phyloP scores from a whole-genome alignment of 2,113 vertebrate species.

The Paedocypris sp. region DNA sequence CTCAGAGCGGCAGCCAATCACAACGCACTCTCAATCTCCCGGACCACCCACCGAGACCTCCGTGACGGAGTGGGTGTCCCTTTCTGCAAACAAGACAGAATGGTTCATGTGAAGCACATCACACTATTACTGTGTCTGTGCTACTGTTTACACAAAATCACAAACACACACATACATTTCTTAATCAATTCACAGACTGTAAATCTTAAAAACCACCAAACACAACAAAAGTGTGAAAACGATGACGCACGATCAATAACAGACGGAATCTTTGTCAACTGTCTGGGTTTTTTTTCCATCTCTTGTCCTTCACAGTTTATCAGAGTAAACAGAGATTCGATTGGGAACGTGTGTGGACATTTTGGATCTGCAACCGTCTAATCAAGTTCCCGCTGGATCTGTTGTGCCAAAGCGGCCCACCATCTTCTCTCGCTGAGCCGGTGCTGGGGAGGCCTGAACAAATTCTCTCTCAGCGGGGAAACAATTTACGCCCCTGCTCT shows the following conservation, averaged over 20 bases:
- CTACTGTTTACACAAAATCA: no score
- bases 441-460: slow-evolving; percentile 35
- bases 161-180: no score
- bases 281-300: background rate
- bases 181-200: no score
- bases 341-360: slow-evolving; percentile 35
- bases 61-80: background rate
- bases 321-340: slow-evolving; percentile 23
- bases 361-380: slow-evolving; percentile 29
- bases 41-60: slow-evolving; percentile 10
- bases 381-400: slow-evolving; percentile 40
- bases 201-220: no score
- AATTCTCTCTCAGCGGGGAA: slow-evolving; percentile 46
- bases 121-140: background rate
- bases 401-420: slow-evolving; percentile 52
- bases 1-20: slow-evolving; percentile 39
- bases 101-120: background rate
- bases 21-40: background rate
- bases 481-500: slow-evolving; percentile 56
- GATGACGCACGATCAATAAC: no score
- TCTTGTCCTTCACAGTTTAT: background rate
- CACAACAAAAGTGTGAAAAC: no score
- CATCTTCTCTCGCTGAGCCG: slow-evolving; percentile 25
- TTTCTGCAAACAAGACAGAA: background rate
- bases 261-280: background rate